Conservation (phyloP, 1,140 invertebrate species). For the Sesamia nonagrioides region DNA sequence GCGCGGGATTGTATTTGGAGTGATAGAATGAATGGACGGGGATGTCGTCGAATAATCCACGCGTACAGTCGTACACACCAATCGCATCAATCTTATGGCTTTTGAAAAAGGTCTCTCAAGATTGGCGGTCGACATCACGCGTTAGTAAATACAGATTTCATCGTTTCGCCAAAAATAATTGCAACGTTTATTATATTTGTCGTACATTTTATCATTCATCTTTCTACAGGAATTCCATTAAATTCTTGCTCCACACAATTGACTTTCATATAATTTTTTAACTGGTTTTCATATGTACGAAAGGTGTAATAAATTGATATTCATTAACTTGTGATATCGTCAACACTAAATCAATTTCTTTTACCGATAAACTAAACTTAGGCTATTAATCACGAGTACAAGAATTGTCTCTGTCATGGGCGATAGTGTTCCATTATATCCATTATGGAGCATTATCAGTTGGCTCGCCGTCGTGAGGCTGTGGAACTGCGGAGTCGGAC, state of each 20-base stretch:
- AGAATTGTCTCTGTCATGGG: constrained; percentile 45
- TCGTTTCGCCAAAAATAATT: neutral
- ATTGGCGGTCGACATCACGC: constrained; percentile 15
- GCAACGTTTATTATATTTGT: neutral
- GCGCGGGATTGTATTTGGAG: constrained; percentile 9
- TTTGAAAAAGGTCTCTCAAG: constrained; percentile 29
- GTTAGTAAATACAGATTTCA: constrained; percentile 1
- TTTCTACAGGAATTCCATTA: neutral
- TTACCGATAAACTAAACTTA: neutral
- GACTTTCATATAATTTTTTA: neutral
- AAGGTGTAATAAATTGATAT: constrained; percentile 13
- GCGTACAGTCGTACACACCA: neutral
- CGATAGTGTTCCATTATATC: constrained; percentile 51
- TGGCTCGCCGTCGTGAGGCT: constrained; percentile 35
- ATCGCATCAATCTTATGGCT: constrained; percentile 39
- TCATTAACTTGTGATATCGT: constrained; percentile 18
- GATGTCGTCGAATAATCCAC: constrained; percentile 36
- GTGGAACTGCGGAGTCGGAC: neutral
- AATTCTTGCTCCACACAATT: neutral
- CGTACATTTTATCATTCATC: too few relatives aligned
- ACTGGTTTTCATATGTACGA: constrained; percentile 19
- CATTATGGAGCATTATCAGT: constrained; percentile 37
- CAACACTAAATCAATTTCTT: constrained; percentile 30
- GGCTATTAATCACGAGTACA: constrained; percentile 48
- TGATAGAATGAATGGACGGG: constrained; percentile 12